Evolutionary conservation across 2,113 vertebrate species (phyloP), one percentile per base, ranked within the genome.

Genomic region (Sminthopsis crassicaudata): DNA sequence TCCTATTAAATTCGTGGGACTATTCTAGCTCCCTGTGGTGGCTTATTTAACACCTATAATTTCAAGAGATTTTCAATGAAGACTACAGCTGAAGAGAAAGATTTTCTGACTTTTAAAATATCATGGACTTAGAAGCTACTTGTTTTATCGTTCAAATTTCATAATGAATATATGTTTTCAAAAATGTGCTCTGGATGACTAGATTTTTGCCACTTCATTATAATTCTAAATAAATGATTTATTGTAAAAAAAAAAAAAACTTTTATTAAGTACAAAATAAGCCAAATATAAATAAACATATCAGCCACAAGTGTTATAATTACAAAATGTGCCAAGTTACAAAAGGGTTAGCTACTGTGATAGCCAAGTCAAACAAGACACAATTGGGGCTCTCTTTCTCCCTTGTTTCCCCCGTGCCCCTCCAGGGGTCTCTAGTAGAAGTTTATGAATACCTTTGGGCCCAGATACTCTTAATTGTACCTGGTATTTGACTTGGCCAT

Each of bases 331-430:
- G 97, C 97, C 98, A 98, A 98, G 96, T 98, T 95, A 97, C 96
- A 96, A 90, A 98, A 96, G 55, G 91, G 93, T 96, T 97, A 98
- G 96, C 96, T 92, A 93, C 90, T 93, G 96, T 90, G 96, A 97
- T 60, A 46, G 97, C 96, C 98, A 98, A 97, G 95, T 96, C 92
- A 98, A 98, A 98, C 95, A 98, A 97, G 94, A 96, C 24, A 60
- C 22, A 55, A 91, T 89, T 0, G 12, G 97, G 91, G 91, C 96
- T 48, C 92, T 97, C 92, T 46, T 98, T 89, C 57, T 92, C 91
- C 46, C 46, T 95, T 53, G 88, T 95, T 95, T 94, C 96, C 60
- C 90, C 91, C 90, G 60, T 24, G 10, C 90, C 91, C 95, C 97
- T 96, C 93, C 54, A 89, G 91, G 92, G 96, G 95, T 95, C 93